Base-by-base conservation (phyloP, 2,888 invertebrate species). In the Syrphus vitripennis region DNA sequence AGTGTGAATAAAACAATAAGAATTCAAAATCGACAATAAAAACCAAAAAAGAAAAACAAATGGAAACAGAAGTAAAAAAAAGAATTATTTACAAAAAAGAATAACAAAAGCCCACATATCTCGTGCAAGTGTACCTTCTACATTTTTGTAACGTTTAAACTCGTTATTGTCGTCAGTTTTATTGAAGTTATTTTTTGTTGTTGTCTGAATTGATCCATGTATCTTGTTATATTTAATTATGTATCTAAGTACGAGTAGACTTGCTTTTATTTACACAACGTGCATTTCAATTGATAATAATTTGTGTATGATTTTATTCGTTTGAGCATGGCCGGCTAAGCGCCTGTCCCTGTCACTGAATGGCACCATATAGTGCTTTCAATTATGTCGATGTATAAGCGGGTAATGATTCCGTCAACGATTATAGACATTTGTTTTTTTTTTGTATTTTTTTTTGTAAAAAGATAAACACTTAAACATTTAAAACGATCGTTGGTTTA, bases 271-370 rank as follows among this genome's bases (percentile, higher is more conserved):
- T 55, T 59, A 61, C 26, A 59, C 19, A 34, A 29, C 55, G 63
- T 81, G 61, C 48, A 57, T 37, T 63, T 45, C 29, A 31, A 48
- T 65, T 65, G 26, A 29, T 50, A 7, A 14, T 29, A 16, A 19
- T 61, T 63, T 40, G 31, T 76, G 76, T 82, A 34, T 77, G 42
- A 65, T 50, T 50, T 57, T 29, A 26, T 19, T 59, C 48, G 19
- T 82, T 82, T 82, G 71, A 72, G 53, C 71, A 40, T 57, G 57
- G 40, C 57, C 82, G 82, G 63, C 55, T 70, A 3, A 57, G 40
- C 48, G 75, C 50, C 59, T 67, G 81, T 63, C 75, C 50, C 59
- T 67, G 81, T 63, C 75, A 70, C 81, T 76, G 67, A 6, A 57
- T 76, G 76, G 50, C 76, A 72, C 71, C 45, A 45, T 45, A 31